These are phyloP conservation scores for Lasioglossum oenotherae DNA, from an alignment of 2,888 invertebrate genomes.

Conservation along the genomic window DNA sequence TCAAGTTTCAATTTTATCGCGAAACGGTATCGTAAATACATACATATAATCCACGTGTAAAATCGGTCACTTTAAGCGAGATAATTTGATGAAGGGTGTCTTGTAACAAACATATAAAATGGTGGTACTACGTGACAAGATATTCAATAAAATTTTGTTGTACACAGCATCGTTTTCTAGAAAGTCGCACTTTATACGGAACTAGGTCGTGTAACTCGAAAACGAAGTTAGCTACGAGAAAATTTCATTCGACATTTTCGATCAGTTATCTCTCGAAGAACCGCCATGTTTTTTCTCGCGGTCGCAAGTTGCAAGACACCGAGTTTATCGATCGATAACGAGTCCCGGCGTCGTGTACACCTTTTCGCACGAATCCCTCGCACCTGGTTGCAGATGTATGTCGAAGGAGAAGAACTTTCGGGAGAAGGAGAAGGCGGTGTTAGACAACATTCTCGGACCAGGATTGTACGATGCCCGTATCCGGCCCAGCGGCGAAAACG, in stretches of 20 bases:
- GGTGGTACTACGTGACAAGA: background rate
- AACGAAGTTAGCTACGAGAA: background rate
- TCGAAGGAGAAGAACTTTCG: conserved; percentile 94
- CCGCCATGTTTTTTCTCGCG: background rate
- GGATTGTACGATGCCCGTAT: conserved; percentile 97
- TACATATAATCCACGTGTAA: background rate
- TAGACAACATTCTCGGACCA: conserved; percentile 96
- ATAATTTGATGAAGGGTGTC: background rate
- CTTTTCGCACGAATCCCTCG: conserved; percentile 1
- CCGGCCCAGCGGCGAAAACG: conserved; percentile 96
- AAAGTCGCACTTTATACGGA: background rate
- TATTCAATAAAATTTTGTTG: background rate
- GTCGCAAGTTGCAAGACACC: background rate
- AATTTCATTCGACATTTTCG: background rate
- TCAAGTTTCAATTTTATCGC: background rate
- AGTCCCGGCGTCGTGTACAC: background rate
- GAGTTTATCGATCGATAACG: background rate
- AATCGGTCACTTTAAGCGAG: background rate
- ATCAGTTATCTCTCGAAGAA: background rate
- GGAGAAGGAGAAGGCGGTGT: conserved; percentile 96
- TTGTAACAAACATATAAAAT: background rate
- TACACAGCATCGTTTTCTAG: background rate
- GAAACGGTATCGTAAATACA: background rate
- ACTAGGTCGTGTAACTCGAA: background rate
- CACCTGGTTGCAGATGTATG: conserved; percentile 87